Base-by-base conservation (phyloP, 2,113 vertebrate species). In the Eudyptes chrysolophus region DNA sequence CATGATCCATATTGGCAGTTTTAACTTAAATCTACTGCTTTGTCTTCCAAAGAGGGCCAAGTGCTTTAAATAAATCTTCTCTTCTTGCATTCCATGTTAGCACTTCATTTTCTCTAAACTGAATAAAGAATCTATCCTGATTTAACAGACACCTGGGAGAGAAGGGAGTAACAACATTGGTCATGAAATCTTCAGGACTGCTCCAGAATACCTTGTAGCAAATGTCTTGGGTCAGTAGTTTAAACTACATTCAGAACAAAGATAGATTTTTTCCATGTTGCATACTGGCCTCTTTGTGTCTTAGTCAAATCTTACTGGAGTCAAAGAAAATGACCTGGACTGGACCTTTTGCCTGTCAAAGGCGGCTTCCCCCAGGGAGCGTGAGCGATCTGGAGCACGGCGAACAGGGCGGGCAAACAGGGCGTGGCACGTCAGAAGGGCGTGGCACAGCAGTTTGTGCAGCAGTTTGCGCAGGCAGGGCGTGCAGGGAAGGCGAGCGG, bases 21-120 rank as follows among this genome's bases (percentile, higher is more conserved):
- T 79, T 61, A 81, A 84, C 92, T 91, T 91, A 62, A 91, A 87
- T 94, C 80, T 85, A 72, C 86, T 84, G 62, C 89, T 94, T 84
- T 69, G 77, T 91, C 77, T 93, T 94, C 77, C 74, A 87, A 75
- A 87, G 91, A 92, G 77, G 81, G 64, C 76, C 65, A 81, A 64
- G 58, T 2, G 2, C 78, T 95, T 86, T 72, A 92, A 90, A 94
- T 89, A 95, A 96, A 97, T 92, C 91, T 80, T 74, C 61, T 84
- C 55, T 58, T 84, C 60, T 76, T 84, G 84, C 36, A 13, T 58
- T 68, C 69, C 29, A 32, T 48, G 32, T 51, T 88, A 96, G 92
- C 69, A 76, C 83, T 95, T 97, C 64, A 79, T 92, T 95, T 95
- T 91, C 92, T 90, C 80, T 75, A 54, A 78, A 72, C 51, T 4